Evolutionary conservation across 1,140 invertebrate species (phyloP).

Genomic region (Zophobas atratus): DNA sequence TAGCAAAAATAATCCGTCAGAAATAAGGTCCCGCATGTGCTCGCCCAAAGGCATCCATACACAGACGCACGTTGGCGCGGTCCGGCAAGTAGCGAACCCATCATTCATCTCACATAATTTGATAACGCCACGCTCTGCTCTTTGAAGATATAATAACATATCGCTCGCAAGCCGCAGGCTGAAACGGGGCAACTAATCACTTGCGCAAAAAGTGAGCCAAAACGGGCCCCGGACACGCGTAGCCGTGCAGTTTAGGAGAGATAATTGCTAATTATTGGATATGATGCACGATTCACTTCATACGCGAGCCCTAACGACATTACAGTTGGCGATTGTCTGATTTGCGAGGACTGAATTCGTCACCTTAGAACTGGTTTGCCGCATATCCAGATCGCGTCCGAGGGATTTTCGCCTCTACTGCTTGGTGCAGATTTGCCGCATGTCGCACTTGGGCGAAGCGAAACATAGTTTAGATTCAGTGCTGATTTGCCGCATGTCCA

Average conservation of each 20-base stretch:
- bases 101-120: conserved; percentile 45
- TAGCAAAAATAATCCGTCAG: conserved; percentile 30
- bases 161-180: conserved; percentile 44
- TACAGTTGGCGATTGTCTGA: conserved; percentile 51
- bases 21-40: conserved; percentile 42
- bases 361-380: no score
- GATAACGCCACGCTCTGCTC: conserved; percentile 45
- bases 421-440: no score
- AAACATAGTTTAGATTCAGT: no score
- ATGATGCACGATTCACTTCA: conserved; percentile 51
- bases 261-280: conserved; percentile 53
- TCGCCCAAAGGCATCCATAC: conserved; percentile 21
- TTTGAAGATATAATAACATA: conserved; percentile 49
- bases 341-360: conserved; percentile 53
- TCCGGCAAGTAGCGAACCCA: conserved; percentile 38
- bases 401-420: no score
- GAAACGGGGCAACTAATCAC: conserved; percentile 45
- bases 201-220: conserved; percentile 32
- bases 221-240: conserved; percentile 21
- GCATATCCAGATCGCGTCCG: no score
- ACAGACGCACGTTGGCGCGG: not conserved
- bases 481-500: no score
- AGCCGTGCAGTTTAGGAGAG: conserved; percentile 43
- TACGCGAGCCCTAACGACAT: conserved; percentile 48
- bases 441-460: no score